phyloP scores from a whole-genome alignment of 2,113 vertebrate species.

The Pelvicachromis taeniatus region DNA sequence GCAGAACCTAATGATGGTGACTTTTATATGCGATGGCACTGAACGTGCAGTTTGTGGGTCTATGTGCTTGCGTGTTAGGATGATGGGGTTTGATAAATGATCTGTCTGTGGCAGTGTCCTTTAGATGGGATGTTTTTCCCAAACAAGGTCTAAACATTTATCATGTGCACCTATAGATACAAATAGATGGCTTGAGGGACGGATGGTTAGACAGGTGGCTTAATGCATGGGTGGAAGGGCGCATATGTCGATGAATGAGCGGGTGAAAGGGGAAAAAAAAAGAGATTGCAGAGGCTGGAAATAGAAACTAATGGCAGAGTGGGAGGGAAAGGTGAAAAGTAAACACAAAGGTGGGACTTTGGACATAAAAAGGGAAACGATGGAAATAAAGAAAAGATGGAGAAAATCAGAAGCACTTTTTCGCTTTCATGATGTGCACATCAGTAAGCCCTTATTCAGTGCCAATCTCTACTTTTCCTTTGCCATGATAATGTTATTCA shows the following conservation, averaged over 20 bases:
- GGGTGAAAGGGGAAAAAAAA: neutral
- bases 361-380: neutral
- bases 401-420: neutral
- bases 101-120: conserved; percentile 58
- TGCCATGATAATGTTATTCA: neutral
- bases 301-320: neutral
- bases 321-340: neutral
- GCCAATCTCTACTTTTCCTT: neutral
- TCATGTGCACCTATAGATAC: conserved; percentile 54
- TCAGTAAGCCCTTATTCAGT: neutral
- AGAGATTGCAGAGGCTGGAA: neutral
- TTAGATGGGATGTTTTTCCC: conserved; percentile 65
- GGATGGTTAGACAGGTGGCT: conserved; percentile 48
- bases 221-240: conserved; percentile 37
- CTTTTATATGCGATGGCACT: conserved; percentile 31
- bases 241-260: conserved; percentile 1
- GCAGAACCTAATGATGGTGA: conserved; percentile 37
- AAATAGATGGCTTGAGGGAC: conserved; percentile 44
- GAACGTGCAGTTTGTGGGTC: conserved; percentile 12
- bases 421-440: neutral
- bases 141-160: conserved; percentile 72
- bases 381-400: neutral
- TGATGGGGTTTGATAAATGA: conserved; percentile 44
- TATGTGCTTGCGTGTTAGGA: neutral
- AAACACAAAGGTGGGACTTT: neutral